phyloP scores from a whole-genome alignment of 2,888 invertebrate species.

The Xestia sexstrigata region DNA sequence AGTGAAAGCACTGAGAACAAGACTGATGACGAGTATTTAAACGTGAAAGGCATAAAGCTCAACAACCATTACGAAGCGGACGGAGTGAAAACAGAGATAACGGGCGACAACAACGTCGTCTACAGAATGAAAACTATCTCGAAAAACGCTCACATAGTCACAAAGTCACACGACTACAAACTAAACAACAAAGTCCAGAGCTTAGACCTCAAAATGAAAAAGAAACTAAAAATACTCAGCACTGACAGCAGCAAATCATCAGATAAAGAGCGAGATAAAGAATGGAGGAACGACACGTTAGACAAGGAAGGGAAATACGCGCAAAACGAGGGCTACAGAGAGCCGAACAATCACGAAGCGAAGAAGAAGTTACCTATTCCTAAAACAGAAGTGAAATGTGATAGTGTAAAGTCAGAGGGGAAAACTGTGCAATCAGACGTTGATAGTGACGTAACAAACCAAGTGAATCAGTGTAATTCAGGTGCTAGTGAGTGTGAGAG shows the following conservation, averaged over 20 bases:
- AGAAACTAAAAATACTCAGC: constrained; percentile 83
- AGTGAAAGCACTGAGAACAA: constrained; percentile 82
- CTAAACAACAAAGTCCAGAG: constrained; percentile 81
- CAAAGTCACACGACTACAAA: constrained; percentile 86
- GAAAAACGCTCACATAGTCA: constrained; percentile 88
- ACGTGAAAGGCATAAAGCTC: constrained; percentile 82
- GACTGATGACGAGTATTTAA: constrained; percentile 87
- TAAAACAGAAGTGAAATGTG: constrained; percentile 86
- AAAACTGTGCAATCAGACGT: constrained; percentile 82
- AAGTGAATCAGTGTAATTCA: constrained; percentile 68
- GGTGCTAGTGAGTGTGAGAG: constrained; percentile 86
- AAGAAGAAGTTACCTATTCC: constrained; percentile 87
- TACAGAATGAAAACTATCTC: constrained; percentile 88
- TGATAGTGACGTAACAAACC: constrained; percentile 72
- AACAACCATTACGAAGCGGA: constrained; percentile 85
- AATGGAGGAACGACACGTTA: constrained; percentile 91
- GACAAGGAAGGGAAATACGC: constrained; percentile 90
- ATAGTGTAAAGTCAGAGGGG: constrained; percentile 81
- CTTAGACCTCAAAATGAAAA: constrained; percentile 85
- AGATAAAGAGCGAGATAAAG: constrained; percentile 87
- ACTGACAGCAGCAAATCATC: constrained; percentile 75
- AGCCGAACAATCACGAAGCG: constrained; percentile 84
- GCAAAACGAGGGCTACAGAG: constrained; percentile 89
- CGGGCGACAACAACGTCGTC: constrained; percentile 84
- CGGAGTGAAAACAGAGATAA: constrained; percentile 84